Percentiles rank a stretch among this genome's conserved stretches.
These are phyloP conservation scores for Mesaphorura yosii DNA, from an alignment of 1,140 invertebrate species.

Conservation along the genomic window DNA sequence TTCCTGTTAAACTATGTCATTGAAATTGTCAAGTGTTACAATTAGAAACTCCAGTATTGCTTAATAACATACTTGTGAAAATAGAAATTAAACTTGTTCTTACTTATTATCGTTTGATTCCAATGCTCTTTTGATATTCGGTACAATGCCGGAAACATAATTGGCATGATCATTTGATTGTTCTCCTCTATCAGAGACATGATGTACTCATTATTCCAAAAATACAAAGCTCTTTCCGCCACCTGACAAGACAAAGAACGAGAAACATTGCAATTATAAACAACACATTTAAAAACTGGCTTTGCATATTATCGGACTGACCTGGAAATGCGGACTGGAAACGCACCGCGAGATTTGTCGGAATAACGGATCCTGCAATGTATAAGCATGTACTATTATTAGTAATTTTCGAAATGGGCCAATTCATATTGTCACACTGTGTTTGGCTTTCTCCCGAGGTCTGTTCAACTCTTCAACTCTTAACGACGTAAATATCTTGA, in stretches of 20 bases:
- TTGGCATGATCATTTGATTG: slow-evolving; percentile 59
- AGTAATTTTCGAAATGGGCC: no score
- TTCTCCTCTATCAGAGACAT: slow-evolving; percentile 88
- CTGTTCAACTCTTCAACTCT: no score
- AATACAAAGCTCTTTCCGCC: slow-evolving; percentile 85
- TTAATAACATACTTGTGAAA: no score
- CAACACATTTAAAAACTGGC: neutral
- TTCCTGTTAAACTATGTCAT: no score
- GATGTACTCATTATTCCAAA: slow-evolving; percentile 96
- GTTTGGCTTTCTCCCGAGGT: no score
- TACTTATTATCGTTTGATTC: slow-evolving; percentile 99
- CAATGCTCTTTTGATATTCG: slow-evolving; percentile 98
- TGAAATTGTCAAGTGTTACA: no score
- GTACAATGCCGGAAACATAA: slow-evolving; percentile 92
- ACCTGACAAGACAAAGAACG: slow-evolving; percentile 52
- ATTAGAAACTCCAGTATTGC: no score
- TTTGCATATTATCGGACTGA: slow-evolving; percentile 32
- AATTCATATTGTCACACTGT: no score
- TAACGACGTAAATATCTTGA: no score
- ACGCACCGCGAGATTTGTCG: slow-evolving; percentile 95
- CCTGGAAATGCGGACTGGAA: slow-evolving; percentile 92
- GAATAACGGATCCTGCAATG: slow-evolving; percentile 85
- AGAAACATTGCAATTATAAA: neutral
- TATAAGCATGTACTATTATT: no score
- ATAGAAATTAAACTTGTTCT: no score